Conservation (phyloP, 2,797 vertebrate genomes). For the Spinibarbus caldwelli region DNA sequence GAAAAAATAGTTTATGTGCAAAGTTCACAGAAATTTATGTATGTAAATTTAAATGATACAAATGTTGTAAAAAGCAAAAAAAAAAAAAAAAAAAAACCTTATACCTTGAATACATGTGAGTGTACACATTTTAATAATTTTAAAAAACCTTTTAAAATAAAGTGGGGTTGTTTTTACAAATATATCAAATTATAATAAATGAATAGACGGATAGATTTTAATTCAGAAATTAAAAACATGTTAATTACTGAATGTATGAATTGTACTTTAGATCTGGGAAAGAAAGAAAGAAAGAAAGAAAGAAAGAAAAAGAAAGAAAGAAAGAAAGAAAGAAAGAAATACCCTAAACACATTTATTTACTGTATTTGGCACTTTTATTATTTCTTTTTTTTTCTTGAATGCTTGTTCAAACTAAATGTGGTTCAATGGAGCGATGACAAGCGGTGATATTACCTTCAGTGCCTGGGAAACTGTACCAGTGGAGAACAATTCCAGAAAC, state of each 20-base stretch:
- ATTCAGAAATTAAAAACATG: too few relatives aligned
- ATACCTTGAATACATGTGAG: not conserved
- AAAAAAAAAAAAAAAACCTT: too few relatives aligned
- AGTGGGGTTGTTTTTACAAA: too few relatives aligned
- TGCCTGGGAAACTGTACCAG: not conserved
- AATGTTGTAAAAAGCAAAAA: not conserved
- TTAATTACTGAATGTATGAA: too few relatives aligned
- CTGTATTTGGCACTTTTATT: not conserved
- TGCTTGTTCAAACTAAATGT: not conserved
- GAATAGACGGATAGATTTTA: too few relatives aligned
- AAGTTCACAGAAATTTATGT: not conserved
- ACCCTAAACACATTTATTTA: not conserved
- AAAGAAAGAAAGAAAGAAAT: not conserved
- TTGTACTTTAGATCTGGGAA: too few relatives aligned
- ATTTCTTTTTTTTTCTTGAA: not conserved
- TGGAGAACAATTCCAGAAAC: not conserved
- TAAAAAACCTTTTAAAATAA: too few relatives aligned
- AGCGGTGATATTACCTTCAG: not conserved
- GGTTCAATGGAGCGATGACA: not conserved
- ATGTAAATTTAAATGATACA: not conserved
- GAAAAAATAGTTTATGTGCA: not conserved
- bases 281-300: too few relatives aligned
- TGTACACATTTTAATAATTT: not conserved
- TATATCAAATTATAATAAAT: not conserved
- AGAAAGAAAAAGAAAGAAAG: not conserved